Conservation (phyloP, 2,797 vertebrate species). For the Loriculus beryllinus region DNA sequence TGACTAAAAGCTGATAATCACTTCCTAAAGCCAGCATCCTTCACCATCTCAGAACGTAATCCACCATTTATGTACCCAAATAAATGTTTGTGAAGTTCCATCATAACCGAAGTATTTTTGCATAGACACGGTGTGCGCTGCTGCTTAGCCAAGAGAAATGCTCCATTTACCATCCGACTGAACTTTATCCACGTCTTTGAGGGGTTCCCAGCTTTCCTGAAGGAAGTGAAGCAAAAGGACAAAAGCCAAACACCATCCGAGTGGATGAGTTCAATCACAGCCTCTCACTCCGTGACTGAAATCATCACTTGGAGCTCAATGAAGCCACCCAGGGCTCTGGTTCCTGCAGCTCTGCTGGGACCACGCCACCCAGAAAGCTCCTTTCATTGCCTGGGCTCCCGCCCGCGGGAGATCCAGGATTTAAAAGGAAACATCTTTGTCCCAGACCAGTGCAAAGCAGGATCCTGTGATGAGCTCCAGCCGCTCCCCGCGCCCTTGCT, state of each 20-base stretch:
- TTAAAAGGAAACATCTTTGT: neutral
- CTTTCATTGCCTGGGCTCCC: neutral
- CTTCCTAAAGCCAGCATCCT: neutral
- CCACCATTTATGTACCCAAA: constrained; percentile 3
- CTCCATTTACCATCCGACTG: neutral
- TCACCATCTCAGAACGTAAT: neutral
- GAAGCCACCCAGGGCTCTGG: neutral
- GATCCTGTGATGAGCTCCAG: constrained; percentile 4
- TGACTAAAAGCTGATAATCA: constrained; percentile 24
- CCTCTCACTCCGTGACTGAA: neutral
- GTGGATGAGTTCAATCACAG: neutral
- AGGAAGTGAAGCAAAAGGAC: neutral
- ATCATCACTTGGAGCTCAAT: neutral
- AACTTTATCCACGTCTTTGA: neutral
- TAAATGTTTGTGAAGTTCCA: neutral
- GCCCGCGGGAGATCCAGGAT: neutral
- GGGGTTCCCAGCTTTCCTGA: neutral
- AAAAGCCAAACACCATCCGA: neutral
- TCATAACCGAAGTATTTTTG: neutral
- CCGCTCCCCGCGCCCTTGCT: neutral
- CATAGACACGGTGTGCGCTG: neutral
- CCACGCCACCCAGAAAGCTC: neutral
- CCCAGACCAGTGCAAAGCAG: neutral
- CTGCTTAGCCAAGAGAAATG: neutral
- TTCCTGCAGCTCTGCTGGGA: neutral